Conservation (phyloP, 2,888 invertebrate species). For the Lucinisca nassula region DNA sequence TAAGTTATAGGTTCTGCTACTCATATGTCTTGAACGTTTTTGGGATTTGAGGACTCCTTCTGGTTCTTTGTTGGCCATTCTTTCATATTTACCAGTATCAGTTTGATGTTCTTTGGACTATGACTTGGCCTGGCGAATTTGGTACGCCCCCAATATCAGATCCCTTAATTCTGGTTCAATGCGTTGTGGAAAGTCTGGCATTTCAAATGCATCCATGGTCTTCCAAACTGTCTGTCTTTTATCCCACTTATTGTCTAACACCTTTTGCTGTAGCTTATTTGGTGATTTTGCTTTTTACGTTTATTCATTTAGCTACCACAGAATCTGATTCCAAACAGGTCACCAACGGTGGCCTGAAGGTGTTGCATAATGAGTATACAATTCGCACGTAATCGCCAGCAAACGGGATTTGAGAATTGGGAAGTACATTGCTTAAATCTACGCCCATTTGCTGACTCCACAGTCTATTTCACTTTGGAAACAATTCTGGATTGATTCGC, state of each 20-base stretch:
- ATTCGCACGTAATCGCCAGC: not conserved
- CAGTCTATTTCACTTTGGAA: conserved; percentile 28
- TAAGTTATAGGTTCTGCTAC: not conserved
- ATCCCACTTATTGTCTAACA: not conserved
- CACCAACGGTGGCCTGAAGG: not conserved
- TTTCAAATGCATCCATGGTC: not conserved
- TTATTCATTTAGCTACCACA: not conserved
- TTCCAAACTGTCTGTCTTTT: not conserved
- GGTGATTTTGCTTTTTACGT: not conserved
- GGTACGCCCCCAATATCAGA: not conserved
- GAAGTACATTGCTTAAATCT: conserved; percentile 14
- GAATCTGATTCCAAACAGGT: not conserved
- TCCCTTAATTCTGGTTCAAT: not conserved
- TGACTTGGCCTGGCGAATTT: not conserved
- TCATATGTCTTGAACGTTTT: not conserved
- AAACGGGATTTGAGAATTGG: not conserved
- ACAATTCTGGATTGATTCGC: conserved; percentile 59
- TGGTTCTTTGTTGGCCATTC: not conserved
- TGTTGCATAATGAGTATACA: not conserved
- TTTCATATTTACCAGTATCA: not conserved
- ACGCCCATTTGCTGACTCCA: conserved; percentile 16
- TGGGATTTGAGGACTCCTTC: not conserved
- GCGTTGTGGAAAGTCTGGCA: not conserved
- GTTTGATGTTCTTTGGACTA: conserved; percentile 10
- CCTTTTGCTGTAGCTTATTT: not conserved